These are phyloP conservation scores for Ifrita kowaldi DNA, from an alignment of 2,113 vertebrate species.

Conservation along the genomic window DNA sequence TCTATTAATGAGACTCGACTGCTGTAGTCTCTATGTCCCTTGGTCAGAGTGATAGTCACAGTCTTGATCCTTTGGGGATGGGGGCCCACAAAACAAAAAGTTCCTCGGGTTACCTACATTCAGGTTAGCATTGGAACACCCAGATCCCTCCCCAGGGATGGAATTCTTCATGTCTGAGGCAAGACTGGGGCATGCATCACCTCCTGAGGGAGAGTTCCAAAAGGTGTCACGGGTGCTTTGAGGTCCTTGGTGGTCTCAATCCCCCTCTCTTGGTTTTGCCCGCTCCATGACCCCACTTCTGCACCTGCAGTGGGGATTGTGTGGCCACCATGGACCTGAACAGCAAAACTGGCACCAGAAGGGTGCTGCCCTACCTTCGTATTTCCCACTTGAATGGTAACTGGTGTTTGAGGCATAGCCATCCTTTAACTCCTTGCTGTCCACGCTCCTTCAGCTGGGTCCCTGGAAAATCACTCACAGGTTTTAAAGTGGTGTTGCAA, in stretches of 20 bases:
- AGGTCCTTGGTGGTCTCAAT: neutral
- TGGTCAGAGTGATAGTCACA: neutral
- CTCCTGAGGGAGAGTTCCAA: neutral
- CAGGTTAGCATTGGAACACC: neutral
- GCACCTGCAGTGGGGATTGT: too few relatives aligned
- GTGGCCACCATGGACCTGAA: neutral
- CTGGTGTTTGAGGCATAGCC: neutral
- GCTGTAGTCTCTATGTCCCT: neutral
- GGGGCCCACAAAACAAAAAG: neutral
- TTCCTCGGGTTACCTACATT: fast-evolving
- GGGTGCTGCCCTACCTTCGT: fast-evolving
- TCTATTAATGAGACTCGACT: neutral
- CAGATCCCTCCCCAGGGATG: neutral
- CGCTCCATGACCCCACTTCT: neutral
- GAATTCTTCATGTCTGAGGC: neutral
- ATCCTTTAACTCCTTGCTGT: neutral
- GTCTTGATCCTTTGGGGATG: neutral
- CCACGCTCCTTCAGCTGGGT: neutral
- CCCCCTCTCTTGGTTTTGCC: neutral
- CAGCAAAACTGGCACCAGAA: neutral
- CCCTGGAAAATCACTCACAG: neutral
- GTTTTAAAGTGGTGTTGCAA: neutral
- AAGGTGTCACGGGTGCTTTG: neutral
- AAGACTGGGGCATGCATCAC: neutral
- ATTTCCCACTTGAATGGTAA: neutral